Evolutionary conservation across 1,140 invertebrate species (phyloP), one percentile per base, ranked within the genome.

Genomic region (Whitmania pigra): DNA sequence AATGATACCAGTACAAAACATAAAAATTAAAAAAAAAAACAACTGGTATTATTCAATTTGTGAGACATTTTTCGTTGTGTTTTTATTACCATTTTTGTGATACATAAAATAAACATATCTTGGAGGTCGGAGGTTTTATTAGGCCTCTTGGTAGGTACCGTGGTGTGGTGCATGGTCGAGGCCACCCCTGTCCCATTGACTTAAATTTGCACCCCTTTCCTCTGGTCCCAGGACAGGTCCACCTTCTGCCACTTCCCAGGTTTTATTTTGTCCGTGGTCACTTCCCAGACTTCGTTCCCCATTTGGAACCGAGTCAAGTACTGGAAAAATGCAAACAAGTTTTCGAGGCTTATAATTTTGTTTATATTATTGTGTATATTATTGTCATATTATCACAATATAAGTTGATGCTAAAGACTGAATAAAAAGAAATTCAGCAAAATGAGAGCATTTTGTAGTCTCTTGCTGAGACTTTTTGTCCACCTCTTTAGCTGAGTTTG

Each of bases 171-270:
- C 29, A n/a, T 69, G 25, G 57, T 74, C 25, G 49, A 63, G 25
- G 71, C 49, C 17, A 73, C 68, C 54, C 31, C 18, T 29, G 74
- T 72, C 27, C 77, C 76, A 55, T 81, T 75, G 6, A 79, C 20
- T 72, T 75, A 80, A 68, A 82, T 71, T 27, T 69, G 73, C 40
- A 81, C 69, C 11, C 81, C 81, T 63, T 73, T 75, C 13, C 76
- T 75, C 7, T 74, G 75, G 54, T 80, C 76, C 81, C 81, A 82
- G 15, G 78, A 77, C 68, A 81, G 22, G 13, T 77, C 78, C 18
- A 82, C 75, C 25, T 78, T 76, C 68, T 81, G 78, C 81, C 81
- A 82, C 5, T 76, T 63, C 7, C 77, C 74, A 15, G 69, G 53
- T 5, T 71, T 67, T n/a, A 82, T 67, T 18, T 75, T 72, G 22